Evolutionary conservation across 2,888 invertebrate species (phyloP).

Genomic region (Dasysyrphus albostriatus): DNA sequence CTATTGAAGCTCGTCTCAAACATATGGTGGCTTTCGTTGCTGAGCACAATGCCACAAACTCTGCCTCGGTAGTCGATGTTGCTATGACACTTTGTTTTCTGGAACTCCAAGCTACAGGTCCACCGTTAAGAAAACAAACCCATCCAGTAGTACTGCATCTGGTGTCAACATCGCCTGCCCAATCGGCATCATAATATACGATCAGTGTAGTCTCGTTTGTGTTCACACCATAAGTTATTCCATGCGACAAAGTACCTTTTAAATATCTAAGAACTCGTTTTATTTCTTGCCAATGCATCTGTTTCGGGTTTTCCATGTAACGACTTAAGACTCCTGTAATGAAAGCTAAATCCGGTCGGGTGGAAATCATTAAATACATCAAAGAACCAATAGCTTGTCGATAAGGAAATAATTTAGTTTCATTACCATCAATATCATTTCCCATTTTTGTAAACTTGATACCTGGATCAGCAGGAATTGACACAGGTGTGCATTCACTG

Average conservation of each 20-base stretch:
- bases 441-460: constrained; percentile 35
- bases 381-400: constrained; percentile 38
- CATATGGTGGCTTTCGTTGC: constrained; percentile 11
- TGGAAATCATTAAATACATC: constrained; percentile 41
- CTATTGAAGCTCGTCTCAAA: constrained; percentile 9
- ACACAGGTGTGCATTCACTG: constrained; percentile 13
- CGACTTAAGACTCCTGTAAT: constrained; percentile 46
- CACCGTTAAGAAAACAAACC: constrained; percentile 26
- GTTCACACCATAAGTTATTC: constrained; percentile 43
- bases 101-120: no score
- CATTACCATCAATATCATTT: neutral
- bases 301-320: constrained; percentile 54
- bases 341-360: constrained; percentile 36
- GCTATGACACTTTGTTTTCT: no score
- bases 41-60: no score
- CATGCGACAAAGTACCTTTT: no score
- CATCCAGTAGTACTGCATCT: constrained; percentile 39
- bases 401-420: constrained; percentile 35
- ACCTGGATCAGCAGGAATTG: constrained; percentile 50
- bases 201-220: constrained; percentile 1
- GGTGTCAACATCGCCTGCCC: constrained; percentile 35
- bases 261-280: no score
- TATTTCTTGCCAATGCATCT: constrained; percentile 58
- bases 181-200: constrained; percentile 44
- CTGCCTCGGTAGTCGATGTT: no score